phyloP scores from a whole-genome alignment of 2,888 invertebrate species.

The Erebia aethiops region DNA sequence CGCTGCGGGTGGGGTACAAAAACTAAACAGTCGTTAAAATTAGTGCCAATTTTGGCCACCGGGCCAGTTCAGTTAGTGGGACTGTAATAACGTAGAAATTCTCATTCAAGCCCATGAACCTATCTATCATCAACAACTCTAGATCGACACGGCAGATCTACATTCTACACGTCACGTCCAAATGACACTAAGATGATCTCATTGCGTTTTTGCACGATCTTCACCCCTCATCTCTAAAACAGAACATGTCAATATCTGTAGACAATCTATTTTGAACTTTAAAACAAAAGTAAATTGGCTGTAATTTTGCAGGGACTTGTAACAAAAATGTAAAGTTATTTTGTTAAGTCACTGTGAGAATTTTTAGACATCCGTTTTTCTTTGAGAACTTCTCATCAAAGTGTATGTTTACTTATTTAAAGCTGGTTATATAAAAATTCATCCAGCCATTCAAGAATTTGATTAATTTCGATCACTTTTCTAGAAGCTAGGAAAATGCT shows the following conservation, averaged over 20 bases:
- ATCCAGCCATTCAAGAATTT: too few relatives aligned
- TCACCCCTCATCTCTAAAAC: constrained; percentile 23
- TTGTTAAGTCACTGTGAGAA: constrained; percentile 46
- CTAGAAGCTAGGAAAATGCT: too few relatives aligned
- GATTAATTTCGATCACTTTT: too few relatives aligned
- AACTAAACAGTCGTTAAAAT: too few relatives aligned
- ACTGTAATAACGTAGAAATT: constrained; percentile 22
- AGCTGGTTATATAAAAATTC: background rate
- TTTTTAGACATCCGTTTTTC: constrained; percentile 42
- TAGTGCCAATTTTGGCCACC: too few relatives aligned
- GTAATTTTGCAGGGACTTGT: constrained; percentile 25
- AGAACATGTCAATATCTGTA: constrained; percentile 26
- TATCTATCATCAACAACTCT: constrained; percentile 51
- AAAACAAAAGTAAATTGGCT: constrained; percentile 18
- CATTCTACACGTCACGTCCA: constrained; percentile 57
- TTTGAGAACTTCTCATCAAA: background rate
- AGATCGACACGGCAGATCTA: constrained; percentile 44
- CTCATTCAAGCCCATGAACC: constrained; percentile 36
- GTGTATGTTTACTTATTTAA: constrained; percentile 2
- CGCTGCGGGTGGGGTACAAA: too few relatives aligned
- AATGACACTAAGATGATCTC: constrained; percentile 71
- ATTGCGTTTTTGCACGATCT: constrained; percentile 76
- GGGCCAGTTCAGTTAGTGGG: too few relatives aligned
- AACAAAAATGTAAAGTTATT: constrained; percentile 20
- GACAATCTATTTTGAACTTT: constrained; percentile 16